Conservation (phyloP, 1,140 invertebrate species). For the Tetramorium simillimum region DNA sequence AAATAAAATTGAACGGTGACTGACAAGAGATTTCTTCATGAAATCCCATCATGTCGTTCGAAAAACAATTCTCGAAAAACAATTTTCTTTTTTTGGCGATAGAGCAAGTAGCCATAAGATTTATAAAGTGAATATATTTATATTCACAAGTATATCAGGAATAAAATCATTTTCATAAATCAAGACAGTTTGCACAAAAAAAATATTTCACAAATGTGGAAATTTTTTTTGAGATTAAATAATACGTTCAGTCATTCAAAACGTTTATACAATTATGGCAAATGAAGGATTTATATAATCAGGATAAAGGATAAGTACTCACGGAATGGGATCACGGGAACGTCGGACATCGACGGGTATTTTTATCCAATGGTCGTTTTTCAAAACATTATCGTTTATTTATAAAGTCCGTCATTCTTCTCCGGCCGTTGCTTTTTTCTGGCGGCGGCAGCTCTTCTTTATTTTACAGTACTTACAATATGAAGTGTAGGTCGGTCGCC, state of each 20-base stretch:
- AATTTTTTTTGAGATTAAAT: background rate
- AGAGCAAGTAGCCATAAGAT: background rate
- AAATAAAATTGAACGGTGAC: slow-evolving; percentile 49
- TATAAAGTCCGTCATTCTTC: slow-evolving; percentile 61
- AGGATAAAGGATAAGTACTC: slow-evolving; percentile 29
- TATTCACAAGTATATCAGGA: background rate
- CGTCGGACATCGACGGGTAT: background rate
- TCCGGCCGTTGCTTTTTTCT: background rate
- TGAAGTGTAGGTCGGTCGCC: slow-evolving; percentile 51
- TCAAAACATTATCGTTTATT: slow-evolving; percentile 64
- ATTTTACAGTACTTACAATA: slow-evolving; percentile 82
- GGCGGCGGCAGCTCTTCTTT: slow-evolving; percentile 67
- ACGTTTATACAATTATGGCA: background rate
- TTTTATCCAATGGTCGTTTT: background rate
- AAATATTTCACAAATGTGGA: background rate
- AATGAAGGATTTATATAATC: slow-evolving; percentile 1
- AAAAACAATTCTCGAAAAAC: background rate
- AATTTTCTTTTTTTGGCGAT: background rate
- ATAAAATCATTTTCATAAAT: slow-evolving; percentile 3
- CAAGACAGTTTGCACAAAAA: background rate
- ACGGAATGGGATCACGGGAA: background rate
- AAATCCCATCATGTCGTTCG: slow-evolving; percentile 30
- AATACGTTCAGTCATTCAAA: background rate
- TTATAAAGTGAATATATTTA: background rate
- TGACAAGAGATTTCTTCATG: slow-evolving; percentile 12